Percentiles rank a stretch among this genome's conserved stretches.
Conservation (phyloP, 2,888 invertebrate genomes). For the Spodoptera exigua region DNA sequence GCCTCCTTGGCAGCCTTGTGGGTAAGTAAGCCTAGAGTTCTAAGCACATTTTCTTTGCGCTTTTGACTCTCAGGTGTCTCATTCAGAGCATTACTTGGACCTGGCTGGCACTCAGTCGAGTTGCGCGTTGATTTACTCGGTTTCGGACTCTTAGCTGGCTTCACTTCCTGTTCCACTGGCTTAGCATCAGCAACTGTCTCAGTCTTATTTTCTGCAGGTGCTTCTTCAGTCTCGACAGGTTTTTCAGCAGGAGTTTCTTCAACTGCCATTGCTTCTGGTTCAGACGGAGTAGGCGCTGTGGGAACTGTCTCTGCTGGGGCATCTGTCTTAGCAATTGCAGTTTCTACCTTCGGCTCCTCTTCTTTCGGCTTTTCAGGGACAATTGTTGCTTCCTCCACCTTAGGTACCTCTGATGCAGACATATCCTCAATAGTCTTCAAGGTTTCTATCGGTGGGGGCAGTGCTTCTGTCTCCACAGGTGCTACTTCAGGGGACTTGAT, state of each 20-base stretch:
- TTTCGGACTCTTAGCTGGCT: conserved; percentile 45
- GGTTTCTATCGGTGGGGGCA: conserved; percentile 75
- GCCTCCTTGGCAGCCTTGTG: conserved; percentile 93
- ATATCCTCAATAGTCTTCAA: conserved; percentile 72
- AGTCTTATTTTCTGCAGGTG: conserved; percentile 55
- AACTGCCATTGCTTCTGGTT: conserved; percentile 24
- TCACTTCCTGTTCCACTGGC: conserved; percentile 54
- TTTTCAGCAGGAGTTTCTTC: conserved; percentile 28
- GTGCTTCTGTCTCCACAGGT: conserved; percentile 74
- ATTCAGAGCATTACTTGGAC: conserved; percentile 77
- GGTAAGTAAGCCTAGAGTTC: conserved; percentile 93
- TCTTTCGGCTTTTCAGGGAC: conserved; percentile 45
- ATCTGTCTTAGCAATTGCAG: conserved; percentile 25
- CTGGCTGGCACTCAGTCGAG: conserved; percentile 65
- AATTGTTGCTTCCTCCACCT: conserved; percentile 42
- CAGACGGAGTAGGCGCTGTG: background rate
- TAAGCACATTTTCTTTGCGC: conserved; percentile 92
- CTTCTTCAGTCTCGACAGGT: conserved; percentile 38
- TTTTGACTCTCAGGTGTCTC: conserved; percentile 91
- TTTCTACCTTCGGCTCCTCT: conserved; percentile 40
- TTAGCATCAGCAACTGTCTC: conserved; percentile 45
- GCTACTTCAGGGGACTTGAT: conserved; percentile 63
- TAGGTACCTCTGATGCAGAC: conserved; percentile 68
- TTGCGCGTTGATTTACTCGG: conserved; percentile 55
- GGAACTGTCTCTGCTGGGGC: conserved; percentile 5